Base-by-base conservation (phyloP, 2,888 invertebrate genomes). In the Macrosoma leucophasiata region DNA sequence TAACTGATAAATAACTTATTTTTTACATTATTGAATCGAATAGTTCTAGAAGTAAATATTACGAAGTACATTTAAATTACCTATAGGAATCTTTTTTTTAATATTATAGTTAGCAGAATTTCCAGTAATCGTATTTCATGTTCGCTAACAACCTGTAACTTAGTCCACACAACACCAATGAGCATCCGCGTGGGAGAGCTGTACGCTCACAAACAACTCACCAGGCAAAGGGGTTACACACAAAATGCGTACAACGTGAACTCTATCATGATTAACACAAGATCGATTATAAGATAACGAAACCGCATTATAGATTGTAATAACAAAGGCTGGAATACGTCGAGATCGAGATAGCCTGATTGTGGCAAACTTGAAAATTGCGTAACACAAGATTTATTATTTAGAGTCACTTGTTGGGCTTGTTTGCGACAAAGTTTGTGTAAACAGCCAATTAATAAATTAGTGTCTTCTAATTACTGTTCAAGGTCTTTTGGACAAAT, bases 101-200 rank as follows among this genome's bases (percentile, higher is more conserved):
- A n/a, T n/a, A n/a, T n/a, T n/a, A n/a, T n/a, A n/a, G n/a, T n/a
- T n/a, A n/a, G n/a, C n/a, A n/a, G n/a, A n/a, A n/a, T n/a, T n/a
- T n/a, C n/a, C n/a, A n/a, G n/a, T n/a, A n/a, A n/a, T n/a, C n/a
- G n/a, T n/a, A n/a, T n/a, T n/a, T n/a, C n/a, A n/a, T n/a, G n/a
- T n/a, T 18, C 34, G 29, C 34, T 30, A 20, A 22, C 37, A 40
- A 33, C 39, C 39, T 47, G 9, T 48, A 48, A 55, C 56, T 64
- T 66, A 53, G 39, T 50, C 64, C 63, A 64, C 48, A 52, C 62
- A 49, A 62, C 60, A 70, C 66, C 73, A 69, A 69, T 70, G 70
- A 72, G 69, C 70, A 64, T 68, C 64, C 63, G 66, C 62, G 62
- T 64, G 62, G 63, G 64, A 69, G 65, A 60, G 53, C 58, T 63